Percentiles rank a stretch among this genome's conserved stretches.
Conservation (phyloP, 2,797 vertebrate genomes). For the Mastacembelus armatus region DNA sequence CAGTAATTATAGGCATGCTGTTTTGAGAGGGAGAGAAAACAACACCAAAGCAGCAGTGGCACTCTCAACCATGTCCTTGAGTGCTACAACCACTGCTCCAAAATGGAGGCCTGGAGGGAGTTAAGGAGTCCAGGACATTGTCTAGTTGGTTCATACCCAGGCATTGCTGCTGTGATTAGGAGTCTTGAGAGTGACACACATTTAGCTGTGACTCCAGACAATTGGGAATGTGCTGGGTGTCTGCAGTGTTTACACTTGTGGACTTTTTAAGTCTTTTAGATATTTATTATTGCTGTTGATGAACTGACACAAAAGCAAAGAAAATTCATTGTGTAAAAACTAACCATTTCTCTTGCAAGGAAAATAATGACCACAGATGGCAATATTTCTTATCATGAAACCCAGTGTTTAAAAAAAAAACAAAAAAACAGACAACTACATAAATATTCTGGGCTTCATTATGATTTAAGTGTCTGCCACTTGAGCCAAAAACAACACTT, state of each 20-base stretch:
- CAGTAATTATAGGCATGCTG: constrained; percentile 83
- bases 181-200: constrained; percentile 60
- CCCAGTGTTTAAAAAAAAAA: constrained; percentile 5
- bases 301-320: constrained; percentile 20
- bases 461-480: constrained; percentile 33
- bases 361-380: constrained; percentile 27
- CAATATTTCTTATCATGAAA: constrained; percentile 26
- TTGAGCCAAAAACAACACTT: constrained; percentile 30
- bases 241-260: constrained; percentile 19
- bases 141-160: constrained; percentile 52
- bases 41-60: constrained; percentile 74
- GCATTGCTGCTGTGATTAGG: constrained; percentile 69
- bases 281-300: constrained; percentile 35
- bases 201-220: constrained; percentile 66
- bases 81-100: constrained; percentile 64
- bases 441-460: constrained; percentile 44
- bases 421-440: constrained; percentile 15
- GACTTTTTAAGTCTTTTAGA: constrained; percentile 32
- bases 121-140: constrained; percentile 59
- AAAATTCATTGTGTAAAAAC: constrained; percentile 37
- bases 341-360: constrained; percentile 17
- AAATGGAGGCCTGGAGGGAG: constrained; percentile 75
- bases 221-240: constrained; percentile 48
- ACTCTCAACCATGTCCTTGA: constrained; percentile 74
- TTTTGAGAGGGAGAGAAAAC: constrained; percentile 79